A percentile compares a stretch with the other conserved stretches of the same genome.
These are phyloP conservation scores for Antedon mediterranea DNA, from an alignment of 53 echinoderm and acorn worm genomes.

Conservation along the genomic window DNA sequence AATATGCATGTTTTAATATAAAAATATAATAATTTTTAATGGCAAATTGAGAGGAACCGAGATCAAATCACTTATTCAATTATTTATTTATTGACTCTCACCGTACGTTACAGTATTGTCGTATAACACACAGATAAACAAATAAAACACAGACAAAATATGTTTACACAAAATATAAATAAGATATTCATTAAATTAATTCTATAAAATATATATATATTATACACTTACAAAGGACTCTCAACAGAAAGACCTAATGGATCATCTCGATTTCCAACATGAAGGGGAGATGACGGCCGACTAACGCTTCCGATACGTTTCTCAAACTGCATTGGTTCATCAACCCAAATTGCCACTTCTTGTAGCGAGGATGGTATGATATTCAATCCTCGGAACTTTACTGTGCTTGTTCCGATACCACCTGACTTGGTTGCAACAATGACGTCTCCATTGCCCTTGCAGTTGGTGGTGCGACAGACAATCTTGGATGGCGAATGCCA, in stretches of 20 bases:
- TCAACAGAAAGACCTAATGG: slow-evolving; percentile 80
- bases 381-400: slow-evolving; percentile 74
- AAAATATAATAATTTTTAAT: too few species aligned
- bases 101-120: too few species aligned
- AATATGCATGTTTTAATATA: too few species aligned
- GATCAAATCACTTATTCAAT: too few species aligned
- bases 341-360: slow-evolving; percentile 80
- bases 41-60: too few species aligned
- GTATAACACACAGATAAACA: too few species aligned
- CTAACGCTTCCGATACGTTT: slow-evolving; percentile 50
- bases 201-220: not conserved
- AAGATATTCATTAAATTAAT: too few species aligned
- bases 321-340: slow-evolving; percentile 76
- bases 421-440: slow-evolving; percentile 74
- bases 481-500: slow-evolving; percentile 96
- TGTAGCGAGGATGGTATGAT: slow-evolving; percentile 78
- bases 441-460: slow-evolving; percentile 77
- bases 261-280: slow-evolving; percentile 39
- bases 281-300: slow-evolving; percentile 80
- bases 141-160: too few species aligned
- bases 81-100: too few species aligned
- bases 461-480: slow-evolving; percentile 67
- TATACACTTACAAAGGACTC: slow-evolving; percentile 44
- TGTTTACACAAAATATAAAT: too few species aligned
- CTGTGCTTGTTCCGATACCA: slow-evolving; percentile 67